phyloP scores from a whole-genome alignment of 2,888 invertebrate genomes.

The Leptinotarsa peninsularis region DNA sequence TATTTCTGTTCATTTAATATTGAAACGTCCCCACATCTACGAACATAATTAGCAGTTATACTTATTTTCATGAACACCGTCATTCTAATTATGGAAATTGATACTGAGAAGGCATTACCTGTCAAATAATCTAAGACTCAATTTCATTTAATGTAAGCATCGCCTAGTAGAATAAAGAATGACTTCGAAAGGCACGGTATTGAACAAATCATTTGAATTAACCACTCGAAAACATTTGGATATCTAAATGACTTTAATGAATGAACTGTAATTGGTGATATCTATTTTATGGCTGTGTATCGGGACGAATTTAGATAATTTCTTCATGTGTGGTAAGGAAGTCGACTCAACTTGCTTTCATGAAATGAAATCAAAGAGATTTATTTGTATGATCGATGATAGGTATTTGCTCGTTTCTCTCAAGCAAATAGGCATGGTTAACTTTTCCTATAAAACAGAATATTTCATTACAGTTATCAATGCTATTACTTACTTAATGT shows the following conservation, averaged over 20 bases:
- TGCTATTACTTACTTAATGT: no score
- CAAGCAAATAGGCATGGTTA: no score
- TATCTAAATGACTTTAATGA: constrained; percentile 17
- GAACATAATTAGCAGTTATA: neutral
- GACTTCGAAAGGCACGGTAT: neutral
- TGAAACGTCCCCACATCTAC: no score
- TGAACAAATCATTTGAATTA: constrained; percentile 13
- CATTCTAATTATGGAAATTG: neutral
- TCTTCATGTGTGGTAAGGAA: constrained; percentile 12
- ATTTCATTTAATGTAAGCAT: neutral
- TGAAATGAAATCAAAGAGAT: neutral
- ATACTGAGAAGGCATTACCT: neutral
- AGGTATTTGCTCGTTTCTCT: no score
- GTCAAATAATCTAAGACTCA: neutral
- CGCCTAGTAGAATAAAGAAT: neutral
- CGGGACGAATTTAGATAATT: neutral
- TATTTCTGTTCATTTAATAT: no score
- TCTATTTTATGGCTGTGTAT: constrained; percentile 6
- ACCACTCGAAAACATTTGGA: constrained; percentile 4
- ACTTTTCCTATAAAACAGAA: no score
- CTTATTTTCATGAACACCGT: neutral
- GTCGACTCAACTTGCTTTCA: neutral
- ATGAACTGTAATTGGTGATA: constrained; percentile 11
- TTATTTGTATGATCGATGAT: no score
- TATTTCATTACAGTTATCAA: no score